These are phyloP conservation scores for Typhlichthys eigenmanni DNA, from an alignment of 2,797 vertebrate species.

Conservation along the genomic window DNA sequence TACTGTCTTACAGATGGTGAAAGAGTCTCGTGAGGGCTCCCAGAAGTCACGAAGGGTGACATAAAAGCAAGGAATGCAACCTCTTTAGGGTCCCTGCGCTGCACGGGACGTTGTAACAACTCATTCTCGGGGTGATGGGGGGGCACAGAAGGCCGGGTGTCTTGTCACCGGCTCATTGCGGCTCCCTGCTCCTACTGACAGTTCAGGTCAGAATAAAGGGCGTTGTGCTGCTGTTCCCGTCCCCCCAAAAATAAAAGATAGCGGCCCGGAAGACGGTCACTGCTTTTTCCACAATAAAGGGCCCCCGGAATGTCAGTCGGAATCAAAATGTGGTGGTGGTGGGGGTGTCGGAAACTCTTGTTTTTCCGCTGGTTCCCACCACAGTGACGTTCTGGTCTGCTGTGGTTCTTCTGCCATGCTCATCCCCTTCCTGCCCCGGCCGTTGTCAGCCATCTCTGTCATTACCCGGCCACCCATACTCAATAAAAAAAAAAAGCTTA, in stretches of 20 bases:
- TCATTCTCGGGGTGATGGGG: neutral
- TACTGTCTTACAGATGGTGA: slow-evolving; percentile 48
- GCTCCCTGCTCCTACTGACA: slow-evolving; percentile 20
- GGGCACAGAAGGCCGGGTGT: slow-evolving; percentile 43
- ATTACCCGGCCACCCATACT: slow-evolving; percentile 69
- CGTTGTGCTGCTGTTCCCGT: slow-evolving; percentile 38
- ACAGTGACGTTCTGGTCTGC: slow-evolving; percentile 62
- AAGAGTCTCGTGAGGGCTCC: slow-evolving; percentile 31
- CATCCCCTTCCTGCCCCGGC: slow-evolving; percentile 49
- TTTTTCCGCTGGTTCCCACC: slow-evolving; percentile 51
- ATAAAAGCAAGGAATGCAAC: slow-evolving; percentile 55
- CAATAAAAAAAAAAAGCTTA: slow-evolving; percentile 45
- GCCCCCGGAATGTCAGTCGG: slow-evolving; percentile 30
- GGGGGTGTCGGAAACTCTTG: slow-evolving; percentile 38
- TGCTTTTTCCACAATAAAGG: slow-evolving; percentile 62
- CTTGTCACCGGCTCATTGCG: slow-evolving; percentile 45
- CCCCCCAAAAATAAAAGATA: slow-evolving; percentile 25
- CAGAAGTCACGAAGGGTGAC: slow-evolving; percentile 26
- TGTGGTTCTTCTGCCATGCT: slow-evolving; percentile 51
- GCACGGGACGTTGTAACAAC: slow-evolving; percentile 30
- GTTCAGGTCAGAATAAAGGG: slow-evolving; percentile 58
- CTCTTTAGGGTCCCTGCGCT: slow-evolving; percentile 44
- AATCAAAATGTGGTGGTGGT: slow-evolving; percentile 34
- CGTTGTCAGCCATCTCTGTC: slow-evolving; percentile 69
- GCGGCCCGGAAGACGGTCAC: slow-evolving; percentile 43